Conservation (phyloP, 2,113 vertebrate genomes). For the Clinocottus analis region DNA sequence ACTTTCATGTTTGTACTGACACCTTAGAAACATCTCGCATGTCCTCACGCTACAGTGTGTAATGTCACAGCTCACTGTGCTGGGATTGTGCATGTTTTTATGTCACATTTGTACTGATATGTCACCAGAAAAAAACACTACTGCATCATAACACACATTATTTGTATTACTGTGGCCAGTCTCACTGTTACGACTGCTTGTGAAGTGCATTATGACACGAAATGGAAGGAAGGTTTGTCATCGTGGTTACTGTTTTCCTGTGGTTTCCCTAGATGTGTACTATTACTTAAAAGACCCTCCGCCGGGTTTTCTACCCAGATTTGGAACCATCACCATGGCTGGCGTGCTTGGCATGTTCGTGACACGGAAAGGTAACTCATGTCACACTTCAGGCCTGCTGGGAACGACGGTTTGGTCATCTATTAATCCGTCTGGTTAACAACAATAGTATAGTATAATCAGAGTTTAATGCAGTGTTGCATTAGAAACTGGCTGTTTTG, state of each 20-base stretch:
- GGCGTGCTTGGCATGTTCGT: constrained; percentile 88
- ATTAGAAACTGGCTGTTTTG: not conserved
- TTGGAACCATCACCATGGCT: constrained; percentile 86
- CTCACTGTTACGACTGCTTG: not conserved
- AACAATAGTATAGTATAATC: not conserved
- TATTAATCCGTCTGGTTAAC: not conserved
- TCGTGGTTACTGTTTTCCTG: not conserved
- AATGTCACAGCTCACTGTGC: not conserved
- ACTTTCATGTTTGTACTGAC: not conserved
- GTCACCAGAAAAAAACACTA: not conserved
- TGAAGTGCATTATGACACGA: not conserved
- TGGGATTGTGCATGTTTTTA: not conserved
- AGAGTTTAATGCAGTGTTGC: not conserved
- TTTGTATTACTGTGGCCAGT: not conserved
- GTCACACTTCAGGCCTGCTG: not conserved
- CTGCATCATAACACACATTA: not conserved
- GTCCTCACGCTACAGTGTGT: not conserved
- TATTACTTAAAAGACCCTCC: constrained; percentile 91
- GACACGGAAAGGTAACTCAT: constrained; percentile 86
- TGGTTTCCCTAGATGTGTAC: constrained; percentile 84
- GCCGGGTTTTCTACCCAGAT: constrained; percentile 88
- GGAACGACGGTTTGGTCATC: not conserved
- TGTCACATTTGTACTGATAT: not conserved
- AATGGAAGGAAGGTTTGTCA: not conserved
- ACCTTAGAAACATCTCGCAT: not conserved